phyloP scores from a whole-genome alignment of 1,140 invertebrate genomes.

The Semibalanus balanoides region DNA sequence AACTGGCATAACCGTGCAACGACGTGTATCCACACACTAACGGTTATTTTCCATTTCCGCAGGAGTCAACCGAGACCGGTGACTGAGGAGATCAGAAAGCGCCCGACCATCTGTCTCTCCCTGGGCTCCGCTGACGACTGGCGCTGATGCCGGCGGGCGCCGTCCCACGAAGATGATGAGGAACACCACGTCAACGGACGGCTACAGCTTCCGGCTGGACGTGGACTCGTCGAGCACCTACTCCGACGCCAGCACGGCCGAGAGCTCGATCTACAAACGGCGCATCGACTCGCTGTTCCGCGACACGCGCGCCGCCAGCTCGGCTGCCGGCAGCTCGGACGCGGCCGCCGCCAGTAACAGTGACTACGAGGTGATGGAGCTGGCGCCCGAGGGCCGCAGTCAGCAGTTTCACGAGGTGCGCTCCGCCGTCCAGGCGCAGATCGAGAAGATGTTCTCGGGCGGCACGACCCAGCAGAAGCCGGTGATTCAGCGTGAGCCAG shows the following conservation, averaged over 20 bases:
- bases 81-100: no score
- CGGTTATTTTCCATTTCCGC: no score
- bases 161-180: background rate
- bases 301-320: conserved; percentile 31
- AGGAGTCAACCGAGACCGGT: no score
- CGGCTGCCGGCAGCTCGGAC: conserved; percentile 3
- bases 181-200: conserved; percentile 7
- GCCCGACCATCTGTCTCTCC: no score
- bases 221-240: conserved; percentile 13
- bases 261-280: conserved; percentile 51
- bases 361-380: conserved; percentile 18
- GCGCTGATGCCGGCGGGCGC: no score
- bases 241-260: conserved; percentile 24
- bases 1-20: no score
- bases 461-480: conserved; percentile 37
- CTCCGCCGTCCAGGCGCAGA: conserved; percentile 56
- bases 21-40: no score
- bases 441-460: conserved; percentile 70
- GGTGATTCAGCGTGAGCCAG: conserved; percentile 4
- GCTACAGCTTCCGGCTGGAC: conserved; percentile 20
- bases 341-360: conserved; percentile 10
- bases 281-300: conserved; percentile 68
- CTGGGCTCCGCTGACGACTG: no score
- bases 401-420: conserved; percentile 21
- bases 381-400: conserved; percentile 18